Conservation (phyloP, 2,113 vertebrate species). For the Symphodus melops region DNA sequence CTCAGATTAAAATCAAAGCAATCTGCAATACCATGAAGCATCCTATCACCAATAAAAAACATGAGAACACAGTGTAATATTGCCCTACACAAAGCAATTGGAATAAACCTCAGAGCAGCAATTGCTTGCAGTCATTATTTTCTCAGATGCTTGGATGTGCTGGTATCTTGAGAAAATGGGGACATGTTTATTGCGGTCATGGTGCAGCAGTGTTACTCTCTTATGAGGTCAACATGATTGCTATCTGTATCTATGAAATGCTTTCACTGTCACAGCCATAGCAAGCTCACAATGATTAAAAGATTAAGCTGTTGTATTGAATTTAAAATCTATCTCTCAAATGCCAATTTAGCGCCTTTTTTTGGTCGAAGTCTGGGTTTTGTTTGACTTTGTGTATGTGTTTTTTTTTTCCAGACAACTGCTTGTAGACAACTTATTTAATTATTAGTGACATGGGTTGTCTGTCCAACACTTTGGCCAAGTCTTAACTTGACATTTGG, state of each 20-base stretch:
- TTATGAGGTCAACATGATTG: conserved; percentile 31
- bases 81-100: conserved; percentile 10
- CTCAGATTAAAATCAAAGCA: conserved; percentile 47
- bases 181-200: conserved; percentile 22
- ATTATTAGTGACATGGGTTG: neutral
- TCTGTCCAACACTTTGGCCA: conserved; percentile 11
- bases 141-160: conserved; percentile 22
- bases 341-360: conserved; percentile 35
- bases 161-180: neutral
- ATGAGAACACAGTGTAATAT: conserved; percentile 17
- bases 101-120: conserved; percentile 23
- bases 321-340: conserved; percentile 33
- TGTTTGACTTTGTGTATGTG: neutral
- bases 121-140: conserved; percentile 19
- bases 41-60: conserved; percentile 33
- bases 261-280: conserved; percentile 27
- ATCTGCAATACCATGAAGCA: conserved; percentile 9
- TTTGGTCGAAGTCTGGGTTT: neutral
- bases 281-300: conserved; percentile 39
- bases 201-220: conserved; percentile 10
- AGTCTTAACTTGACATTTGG: conserved; percentile 21
- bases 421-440: neutral
- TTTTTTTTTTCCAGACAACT: neutral
- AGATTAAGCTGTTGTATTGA: conserved; percentile 18
- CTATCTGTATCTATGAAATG: conserved; percentile 34